These are phyloP conservation scores for Chelon auratus DNA, from an alignment of 2,797 vertebrate species.

Conservation along the genomic window DNA sequence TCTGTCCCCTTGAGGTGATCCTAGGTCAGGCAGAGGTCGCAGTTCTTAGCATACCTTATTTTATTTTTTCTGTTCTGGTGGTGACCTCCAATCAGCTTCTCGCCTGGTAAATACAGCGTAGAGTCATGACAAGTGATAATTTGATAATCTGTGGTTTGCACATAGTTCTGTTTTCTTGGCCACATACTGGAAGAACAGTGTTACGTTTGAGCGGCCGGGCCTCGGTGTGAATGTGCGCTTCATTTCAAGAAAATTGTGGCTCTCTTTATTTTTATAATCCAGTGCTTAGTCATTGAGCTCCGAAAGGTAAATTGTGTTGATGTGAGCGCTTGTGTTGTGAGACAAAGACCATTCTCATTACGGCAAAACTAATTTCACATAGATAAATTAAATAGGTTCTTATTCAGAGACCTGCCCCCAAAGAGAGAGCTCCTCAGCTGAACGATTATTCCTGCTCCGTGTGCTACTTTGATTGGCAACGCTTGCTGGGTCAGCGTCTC, in stretches of 20 bases:
- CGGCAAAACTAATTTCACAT: conserved; percentile 19
- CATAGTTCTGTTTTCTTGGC: conserved; percentile 51
- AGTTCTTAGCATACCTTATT: conserved; percentile 49
- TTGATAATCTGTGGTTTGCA: conserved; percentile 61
- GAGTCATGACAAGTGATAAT: conserved; percentile 61
- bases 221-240: conserved; percentile 51
- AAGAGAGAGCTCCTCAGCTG: conserved; percentile 15
- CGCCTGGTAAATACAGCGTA: conserved; percentile 52
- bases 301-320: conserved; percentile 44
- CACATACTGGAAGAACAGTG: conserved; percentile 46
- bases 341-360: conserved; percentile 32
- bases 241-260: conserved; percentile 36
- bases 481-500: conserved; percentile 31
- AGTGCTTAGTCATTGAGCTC: conserved; percentile 39
- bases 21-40: conserved; percentile 46
- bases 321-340: conserved; percentile 59
- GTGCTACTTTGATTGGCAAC: conserved; percentile 43
- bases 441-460: conserved; percentile 29
- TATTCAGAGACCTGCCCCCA: conserved; percentile 34
- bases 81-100: conserved; percentile 52
- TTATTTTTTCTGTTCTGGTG: conserved; percentile 39
- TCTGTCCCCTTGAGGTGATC: conserved; percentile 40
- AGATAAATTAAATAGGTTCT: conserved; percentile 46
- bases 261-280: conserved; percentile 24
- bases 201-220: conserved; percentile 41